These are phyloP conservation scores for Exocentrus adspersus DNA, from an alignment of 2,888 invertebrate genomes.

Conservation along the genomic window DNA sequence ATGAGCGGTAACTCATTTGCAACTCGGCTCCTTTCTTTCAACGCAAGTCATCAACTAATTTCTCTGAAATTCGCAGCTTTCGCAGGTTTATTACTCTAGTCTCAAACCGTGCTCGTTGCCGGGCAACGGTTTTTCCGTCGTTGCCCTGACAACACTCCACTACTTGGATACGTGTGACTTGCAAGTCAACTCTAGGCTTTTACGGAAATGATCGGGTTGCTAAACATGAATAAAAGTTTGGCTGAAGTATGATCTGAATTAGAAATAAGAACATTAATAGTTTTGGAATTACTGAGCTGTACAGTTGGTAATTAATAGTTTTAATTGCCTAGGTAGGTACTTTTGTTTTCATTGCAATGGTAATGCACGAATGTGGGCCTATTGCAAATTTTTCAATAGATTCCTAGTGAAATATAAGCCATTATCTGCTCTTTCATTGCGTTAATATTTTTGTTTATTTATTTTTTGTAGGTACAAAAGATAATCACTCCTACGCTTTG, in stretches of 20 bases:
- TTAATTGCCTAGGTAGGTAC: too few species aligned
- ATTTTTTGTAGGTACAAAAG: too few species aligned
- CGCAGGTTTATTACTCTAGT: slow-evolving; percentile 58
- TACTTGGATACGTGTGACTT: slow-evolving; percentile 56
- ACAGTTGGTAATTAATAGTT: background rate
- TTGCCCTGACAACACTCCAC: slow-evolving; percentile 51
- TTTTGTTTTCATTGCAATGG: too few species aligned
- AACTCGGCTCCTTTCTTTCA: slow-evolving; percentile 61
- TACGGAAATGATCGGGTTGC: slow-evolving; percentile 43
- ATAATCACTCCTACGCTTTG: too few species aligned
- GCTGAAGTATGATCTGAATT: slow-evolving; percentile 32
- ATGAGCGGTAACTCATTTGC: slow-evolving; percentile 60
- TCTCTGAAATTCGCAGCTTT: slow-evolving; percentile 59
- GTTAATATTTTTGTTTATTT: too few species aligned
- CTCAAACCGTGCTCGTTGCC: slow-evolving; percentile 49
- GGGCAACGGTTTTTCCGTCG: slow-evolving; percentile 55
- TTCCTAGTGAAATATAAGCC: too few species aligned
- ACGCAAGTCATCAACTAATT: slow-evolving; percentile 62
- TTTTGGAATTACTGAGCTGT: background rate
- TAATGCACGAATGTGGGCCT: too few species aligned
- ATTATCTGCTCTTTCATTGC: too few species aligned
- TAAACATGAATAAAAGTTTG: slow-evolving; percentile 41
- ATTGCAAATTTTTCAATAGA: too few species aligned
- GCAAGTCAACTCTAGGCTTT: slow-evolving; percentile 55
- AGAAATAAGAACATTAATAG: background rate